phyloP scores from a whole-genome alignment of 2,888 invertebrate genomes.

The Diogma glabrata region DNA sequence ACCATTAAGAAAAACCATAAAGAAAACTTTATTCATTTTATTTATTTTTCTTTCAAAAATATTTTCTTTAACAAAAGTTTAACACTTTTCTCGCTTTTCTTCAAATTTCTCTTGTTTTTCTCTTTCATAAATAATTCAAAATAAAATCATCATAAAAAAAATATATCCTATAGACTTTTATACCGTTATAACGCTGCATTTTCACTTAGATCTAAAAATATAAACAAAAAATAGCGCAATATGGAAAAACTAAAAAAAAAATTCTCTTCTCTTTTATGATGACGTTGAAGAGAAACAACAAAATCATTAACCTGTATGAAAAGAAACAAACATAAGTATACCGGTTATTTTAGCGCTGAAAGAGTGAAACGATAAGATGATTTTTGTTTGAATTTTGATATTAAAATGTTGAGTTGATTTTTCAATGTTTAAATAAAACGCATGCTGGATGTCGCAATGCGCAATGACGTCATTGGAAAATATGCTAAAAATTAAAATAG shows the following conservation, averaged over 20 bases:
- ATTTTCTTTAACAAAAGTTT: too few species aligned
- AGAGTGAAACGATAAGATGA: not conserved
- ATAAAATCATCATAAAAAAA: too few species aligned
- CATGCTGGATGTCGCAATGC: constrained; percentile 24
- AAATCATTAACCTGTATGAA: not conserved
- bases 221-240: constrained; percentile 6
- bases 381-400: not conserved
- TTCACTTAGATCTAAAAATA: not conserved
- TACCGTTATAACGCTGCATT: constrained; percentile 1
- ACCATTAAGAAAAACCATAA: too few species aligned
- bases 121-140: too few species aligned
- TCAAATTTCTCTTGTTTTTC: too few species aligned
- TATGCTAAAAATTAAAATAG: too few species aligned
- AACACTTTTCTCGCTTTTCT: too few species aligned
- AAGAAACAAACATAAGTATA: not conserved
- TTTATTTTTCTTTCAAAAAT: too few species aligned
- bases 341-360: too few species aligned
- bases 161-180: too few species aligned
- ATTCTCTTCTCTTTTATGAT: not conserved
- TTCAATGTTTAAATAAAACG: constrained; percentile 17
- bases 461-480: constrained; percentile 21
- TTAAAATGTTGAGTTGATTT: constrained; percentile 4
- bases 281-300: too few species aligned
- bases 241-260: not conserved
- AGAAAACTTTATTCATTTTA: too few species aligned